These are phyloP conservation scores for Cephalopholis sonnerati DNA, from an alignment of 2,113 vertebrate genomes.

Conservation along the genomic window DNA sequence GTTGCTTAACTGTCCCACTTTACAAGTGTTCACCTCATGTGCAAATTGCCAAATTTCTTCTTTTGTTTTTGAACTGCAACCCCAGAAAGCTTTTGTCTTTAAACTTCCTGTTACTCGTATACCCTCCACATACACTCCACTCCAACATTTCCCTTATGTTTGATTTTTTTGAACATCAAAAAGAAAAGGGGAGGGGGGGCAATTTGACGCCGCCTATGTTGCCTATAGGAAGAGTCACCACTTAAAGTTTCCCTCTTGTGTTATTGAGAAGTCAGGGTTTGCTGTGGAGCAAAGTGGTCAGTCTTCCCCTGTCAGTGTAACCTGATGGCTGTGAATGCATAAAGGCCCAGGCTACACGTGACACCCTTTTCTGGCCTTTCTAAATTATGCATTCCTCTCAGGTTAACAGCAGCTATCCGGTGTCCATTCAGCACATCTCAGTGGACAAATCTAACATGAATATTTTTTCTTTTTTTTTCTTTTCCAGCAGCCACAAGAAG, in stretches of 20 bases:
- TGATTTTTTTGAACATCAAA: no score
- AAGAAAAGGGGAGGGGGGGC: no score
- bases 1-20: no score
- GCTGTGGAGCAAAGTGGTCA: conserved; percentile 62
- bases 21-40: no score
- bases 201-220: no score
- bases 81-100: no score
- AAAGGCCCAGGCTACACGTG: conserved; percentile 66
- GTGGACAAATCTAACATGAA: conserved; percentile 82
- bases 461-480: background rate
- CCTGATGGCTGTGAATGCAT: conserved; percentile 73
- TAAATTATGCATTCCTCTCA: conserved; percentile 95
- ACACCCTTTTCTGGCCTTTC: conserved; percentile 80
- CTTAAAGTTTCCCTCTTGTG: background rate
- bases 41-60: no score
- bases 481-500: background rate
- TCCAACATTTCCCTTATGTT: no score
- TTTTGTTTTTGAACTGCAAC: no score
- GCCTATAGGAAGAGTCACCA: no score
- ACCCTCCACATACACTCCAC: no score
- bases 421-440: conserved; percentile 84
- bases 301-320: conserved; percentile 69
- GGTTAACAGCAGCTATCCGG: conserved; percentile 87
- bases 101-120: no score
- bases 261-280: conserved; percentile 22